Percentiles rank a stretch among this genome's conserved stretches.
These are phyloP conservation scores for Gymnarchus niloticus DNA, from an alignment of 2,113 vertebrate species.

Conservation along the genomic window DNA sequence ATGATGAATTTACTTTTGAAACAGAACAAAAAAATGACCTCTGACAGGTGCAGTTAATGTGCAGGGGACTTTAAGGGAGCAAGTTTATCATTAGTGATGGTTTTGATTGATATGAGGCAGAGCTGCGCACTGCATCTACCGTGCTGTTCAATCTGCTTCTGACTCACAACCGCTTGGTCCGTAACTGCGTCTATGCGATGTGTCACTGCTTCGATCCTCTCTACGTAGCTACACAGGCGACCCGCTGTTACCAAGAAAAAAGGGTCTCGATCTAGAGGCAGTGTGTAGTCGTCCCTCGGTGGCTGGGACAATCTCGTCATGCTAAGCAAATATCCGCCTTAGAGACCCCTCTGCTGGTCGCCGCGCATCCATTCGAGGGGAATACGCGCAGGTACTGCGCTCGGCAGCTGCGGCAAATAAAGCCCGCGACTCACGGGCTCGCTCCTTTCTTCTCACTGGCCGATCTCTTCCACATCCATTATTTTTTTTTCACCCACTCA, in stretches of 20 bases:
- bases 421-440: neutral
- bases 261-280: neutral
- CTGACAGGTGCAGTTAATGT: neutral
- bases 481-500: neutral
- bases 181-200: neutral
- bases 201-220: neutral
- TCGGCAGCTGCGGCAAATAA: slow-evolving; percentile 8
- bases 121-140: neutral
- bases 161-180: neutral
- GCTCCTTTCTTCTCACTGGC: neutral
- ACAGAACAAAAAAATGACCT: neutral
- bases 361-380: neutral
- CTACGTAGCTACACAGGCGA: neutral
- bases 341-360: neutral
- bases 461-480: neutral
- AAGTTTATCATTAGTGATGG: too few relatives aligned
- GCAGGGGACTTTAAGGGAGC: neutral
- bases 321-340: neutral
- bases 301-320: neutral
- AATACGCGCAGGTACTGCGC: slow-evolving; percentile 4
- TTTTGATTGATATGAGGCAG: too few relatives aligned
- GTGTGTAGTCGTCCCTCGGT: neutral
- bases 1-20: neutral
- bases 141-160: neutral
- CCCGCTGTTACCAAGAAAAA: neutral